Evolutionary conservation across 2,797 vertebrate genomes (phyloP).

Genomic region (Chiropotes sagulatus): DNA sequence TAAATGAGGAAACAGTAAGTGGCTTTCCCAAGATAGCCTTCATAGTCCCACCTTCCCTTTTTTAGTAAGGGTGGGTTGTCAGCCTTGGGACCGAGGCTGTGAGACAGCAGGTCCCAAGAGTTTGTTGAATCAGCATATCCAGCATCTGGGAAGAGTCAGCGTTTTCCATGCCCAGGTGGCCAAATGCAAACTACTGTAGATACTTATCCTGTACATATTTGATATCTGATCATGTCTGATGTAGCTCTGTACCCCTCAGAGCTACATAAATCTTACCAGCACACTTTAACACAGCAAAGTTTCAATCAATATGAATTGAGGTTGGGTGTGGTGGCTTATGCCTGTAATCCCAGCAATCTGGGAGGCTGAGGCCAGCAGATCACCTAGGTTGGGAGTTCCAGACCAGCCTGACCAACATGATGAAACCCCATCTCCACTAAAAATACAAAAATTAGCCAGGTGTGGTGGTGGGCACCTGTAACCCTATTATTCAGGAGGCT

Average conservation of each 20-base stretch:
- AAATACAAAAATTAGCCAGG: not conserved
- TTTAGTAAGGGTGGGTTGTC: not conserved
- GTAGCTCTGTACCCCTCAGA: not conserved
- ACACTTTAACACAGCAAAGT: not conserved
- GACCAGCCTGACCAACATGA: not conserved
- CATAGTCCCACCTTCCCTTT: not conserved
- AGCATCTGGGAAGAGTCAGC: not conserved
- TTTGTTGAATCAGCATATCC: not conserved
- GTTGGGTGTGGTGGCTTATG: not conserved
- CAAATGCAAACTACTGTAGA: not conserved
- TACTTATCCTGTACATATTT: not conserved
- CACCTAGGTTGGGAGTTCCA: too few relatives aligned
- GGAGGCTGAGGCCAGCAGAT: not conserved
- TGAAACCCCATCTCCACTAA: not conserved
- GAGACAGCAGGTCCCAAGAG: not conserved
- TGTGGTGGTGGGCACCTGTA: rapidly evolving
- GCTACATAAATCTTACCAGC: not conserved
- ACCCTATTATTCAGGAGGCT: too few relatives aligned
- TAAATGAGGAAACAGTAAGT: not conserved
- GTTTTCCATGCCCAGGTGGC: not conserved
- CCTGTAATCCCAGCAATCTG: not conserved
- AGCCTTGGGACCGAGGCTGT: not conserved
- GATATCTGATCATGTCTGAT: not conserved
- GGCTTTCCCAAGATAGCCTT: not conserved
- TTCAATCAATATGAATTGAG: not conserved